Base-by-base conservation (phyloP, 2,797 vertebrate genomes). In the Diplodus puntazzo region DNA sequence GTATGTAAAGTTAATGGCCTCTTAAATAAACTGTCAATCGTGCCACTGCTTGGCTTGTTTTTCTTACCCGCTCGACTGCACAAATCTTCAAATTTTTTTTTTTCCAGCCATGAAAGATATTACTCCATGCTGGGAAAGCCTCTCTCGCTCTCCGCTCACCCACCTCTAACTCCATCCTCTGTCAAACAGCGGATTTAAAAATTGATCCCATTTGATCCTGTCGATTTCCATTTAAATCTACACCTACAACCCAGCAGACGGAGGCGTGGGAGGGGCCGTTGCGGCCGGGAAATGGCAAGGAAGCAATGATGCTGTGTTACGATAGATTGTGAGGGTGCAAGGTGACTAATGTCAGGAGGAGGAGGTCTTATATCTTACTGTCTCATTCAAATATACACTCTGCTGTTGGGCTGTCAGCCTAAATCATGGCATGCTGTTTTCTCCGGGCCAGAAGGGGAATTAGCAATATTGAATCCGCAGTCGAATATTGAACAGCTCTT, bases 11-110 rank as follows among this genome's bases (percentile, higher is more conserved):
- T 95, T 95, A 96, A 95, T 95, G 94, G 94, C 88, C 91, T 95
- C 92, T 95, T 95, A 95, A 96, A 95, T 94, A 95, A 95, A 95
- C 92, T 95, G 95, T 95, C 95, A 95, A 93, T 95, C 92, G n/a
- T 78, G 68, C 82, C 78, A 81, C 88, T 6, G 86, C 80, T 75
- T 75, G 69, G 73, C 63, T 84, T 87, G 77, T 90, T 88, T 86
- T 63, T 77, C 73, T 87, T 67, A 83, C 66, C 84, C 81, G 79
- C 79, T 49, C 59, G 34, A 84, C 75, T 82, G 74, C 86, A 90
- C 88, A 89, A 84, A 86, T 91, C 73, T 90, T 82, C 55, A 49
- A 39, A 84, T 82, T 87, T 81, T 80, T 80, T 54, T 66, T 20
- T 30, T 23, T 30, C 71, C 43, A 73, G 50, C 78, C 27, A 77